A percentile compares a stretch with the other conserved stretches of the same genome.
Conservation (phyloP, 2,797 vertebrate species). For the Centroberyx gerrardi region DNA sequence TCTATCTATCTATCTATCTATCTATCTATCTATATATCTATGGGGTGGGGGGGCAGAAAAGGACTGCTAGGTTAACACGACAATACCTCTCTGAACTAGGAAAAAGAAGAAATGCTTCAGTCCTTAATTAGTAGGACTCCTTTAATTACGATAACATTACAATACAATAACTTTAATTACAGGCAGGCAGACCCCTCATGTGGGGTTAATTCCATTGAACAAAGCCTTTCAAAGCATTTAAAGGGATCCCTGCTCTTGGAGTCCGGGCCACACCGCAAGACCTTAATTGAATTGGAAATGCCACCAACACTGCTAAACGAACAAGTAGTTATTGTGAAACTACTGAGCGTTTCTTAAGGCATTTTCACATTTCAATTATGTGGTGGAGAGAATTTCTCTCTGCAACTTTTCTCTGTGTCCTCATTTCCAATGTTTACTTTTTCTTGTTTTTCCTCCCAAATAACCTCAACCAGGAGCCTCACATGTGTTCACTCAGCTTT, state of each 20-base stretch:
- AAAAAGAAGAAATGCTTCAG: slow-evolving; percentile 10
- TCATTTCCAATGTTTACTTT: too few relatives aligned
- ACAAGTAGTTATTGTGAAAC: neutral
- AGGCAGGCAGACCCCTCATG: slow-evolving; percentile 2
- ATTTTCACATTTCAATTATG: neutral
- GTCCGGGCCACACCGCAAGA: neutral
- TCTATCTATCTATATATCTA: slow-evolving; percentile 8
- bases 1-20: neutral
- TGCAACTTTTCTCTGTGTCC: neutral
- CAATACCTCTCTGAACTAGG: neutral
- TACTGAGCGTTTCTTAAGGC: neutral
- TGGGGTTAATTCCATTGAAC: slow-evolving; percentile 17
- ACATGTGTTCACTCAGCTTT: neutral
- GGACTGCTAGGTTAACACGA: slow-evolving; percentile 1
- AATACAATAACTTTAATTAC: slow-evolving; percentile 24
- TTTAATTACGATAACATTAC: slow-evolving; percentile 29
- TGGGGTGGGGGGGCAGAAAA: slow-evolving; percentile 1
- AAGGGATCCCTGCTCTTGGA: neutral
- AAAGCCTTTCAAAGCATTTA: slow-evolving; percentile 14
- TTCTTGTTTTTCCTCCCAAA: neutral
- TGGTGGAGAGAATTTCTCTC: neutral
- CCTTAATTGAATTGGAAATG: neutral
- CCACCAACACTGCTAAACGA: neutral
- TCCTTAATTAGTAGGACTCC: slow-evolving; percentile 20
- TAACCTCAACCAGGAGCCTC: neutral